Evolutionary conservation across 2,797 vertebrate genomes (phyloP), one percentile per base, ranked within the genome.

Genomic region (Esox masquinongy): DNA sequence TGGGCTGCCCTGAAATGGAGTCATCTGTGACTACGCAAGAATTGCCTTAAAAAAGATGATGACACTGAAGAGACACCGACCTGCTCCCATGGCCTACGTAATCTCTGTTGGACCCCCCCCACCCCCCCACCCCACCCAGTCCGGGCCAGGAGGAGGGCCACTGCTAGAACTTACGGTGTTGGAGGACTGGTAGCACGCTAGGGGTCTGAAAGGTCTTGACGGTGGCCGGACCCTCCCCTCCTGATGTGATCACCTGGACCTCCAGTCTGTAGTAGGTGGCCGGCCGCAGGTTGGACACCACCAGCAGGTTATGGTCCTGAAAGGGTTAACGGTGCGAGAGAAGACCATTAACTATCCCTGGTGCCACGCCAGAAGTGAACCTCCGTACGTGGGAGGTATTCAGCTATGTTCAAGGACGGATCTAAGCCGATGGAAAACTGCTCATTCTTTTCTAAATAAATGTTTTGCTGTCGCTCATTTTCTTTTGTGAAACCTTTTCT

Each of bases 141-240:
- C 43, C 43, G 6, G 43, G 16, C 2, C 63, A 34, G 24, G 15
- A 31, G 16, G 26, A 24, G 43, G 26, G 24, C 49, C 15, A 12
- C 34, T n/a, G 34, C 9, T 34, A 5, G 4, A 29, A 89, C 95
- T 96, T 90, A 98, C 97, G 90, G 86, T 96, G 95, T 16, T 92
- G 90, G 17, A 90, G 83, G 39, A 93, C 89, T 0, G 93, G 92
- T 73, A 94, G 88, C 31, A 94, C 86, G 77, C 88, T 92, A 0
- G 97, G 97, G 2, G 97, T 99, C 80, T 93, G 92, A 86, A 99
- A 99, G 1, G 94, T 95, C 88, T 94, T 96, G 74, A 96, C 93
- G 0, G 95, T 95, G 64, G 95, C 95, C 1, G 97, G 96, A 17
- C 97, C 97, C 73, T 97, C 97, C 56, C 97, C 96, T 3, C 86